phyloP scores from a whole-genome alignment of 2,888 invertebrate species.

The Gymnosoma rotundatum region DNA sequence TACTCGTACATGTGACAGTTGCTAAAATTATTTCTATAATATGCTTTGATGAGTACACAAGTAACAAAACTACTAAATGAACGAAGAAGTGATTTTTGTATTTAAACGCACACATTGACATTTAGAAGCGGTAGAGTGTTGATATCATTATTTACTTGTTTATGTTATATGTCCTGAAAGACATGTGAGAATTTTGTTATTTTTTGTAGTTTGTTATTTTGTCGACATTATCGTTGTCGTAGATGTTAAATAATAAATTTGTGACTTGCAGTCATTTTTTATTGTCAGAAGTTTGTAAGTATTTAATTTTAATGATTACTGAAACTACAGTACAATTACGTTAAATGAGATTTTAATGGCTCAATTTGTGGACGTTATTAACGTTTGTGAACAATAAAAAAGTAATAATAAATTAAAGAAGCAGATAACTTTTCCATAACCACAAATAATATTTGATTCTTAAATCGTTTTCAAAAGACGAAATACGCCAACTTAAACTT shows the following conservation, averaged over 20 bases:
- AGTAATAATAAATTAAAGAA: too few species aligned
- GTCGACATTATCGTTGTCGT: constrained; percentile 8
- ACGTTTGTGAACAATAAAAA: neutral
- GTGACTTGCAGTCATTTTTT: neutral
- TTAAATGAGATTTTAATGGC: constrained; percentile 7
- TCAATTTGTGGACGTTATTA: constrained; percentile 5
- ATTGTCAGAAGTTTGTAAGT: neutral
- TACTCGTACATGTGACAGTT: constrained; percentile 23
- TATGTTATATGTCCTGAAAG: constrained; percentile 26
- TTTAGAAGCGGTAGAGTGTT: constrained; percentile 26
- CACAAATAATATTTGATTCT: too few species aligned
- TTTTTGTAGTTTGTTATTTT: constrained; percentile 6
- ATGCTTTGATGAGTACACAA: constrained; percentile 11
- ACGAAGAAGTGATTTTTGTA: constrained; percentile 36
- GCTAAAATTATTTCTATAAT: constrained; percentile 35
- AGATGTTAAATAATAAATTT: neutral
- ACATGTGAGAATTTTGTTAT: constrained; percentile 39
- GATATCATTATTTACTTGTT: constrained; percentile 40
- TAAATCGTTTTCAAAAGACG: too few species aligned
- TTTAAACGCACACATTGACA: constrained; percentile 11
- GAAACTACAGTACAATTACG: constrained; percentile 8
- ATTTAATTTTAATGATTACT: constrained; percentile 27
- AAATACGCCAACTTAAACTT: too few species aligned
- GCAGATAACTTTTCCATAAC: too few species aligned
- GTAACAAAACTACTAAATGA: constrained; percentile 20